Percentiles rank a stretch among this genome's conserved stretches.
Conservation (phyloP, 2,797 vertebrate species). For the Echeneis naucrates region DNA sequence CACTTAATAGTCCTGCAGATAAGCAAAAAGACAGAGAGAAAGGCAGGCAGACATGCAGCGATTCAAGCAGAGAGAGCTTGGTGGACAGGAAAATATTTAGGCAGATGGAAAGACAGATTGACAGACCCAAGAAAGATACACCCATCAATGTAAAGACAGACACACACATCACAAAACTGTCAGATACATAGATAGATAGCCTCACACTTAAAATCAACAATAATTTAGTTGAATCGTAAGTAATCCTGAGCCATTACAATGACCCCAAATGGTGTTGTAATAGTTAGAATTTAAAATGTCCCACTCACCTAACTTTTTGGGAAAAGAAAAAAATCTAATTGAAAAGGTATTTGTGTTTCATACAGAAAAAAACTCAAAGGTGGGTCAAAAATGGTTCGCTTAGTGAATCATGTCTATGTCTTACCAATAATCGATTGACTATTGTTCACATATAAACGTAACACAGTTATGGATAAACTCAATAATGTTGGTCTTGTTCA, state of each 20-base stretch:
- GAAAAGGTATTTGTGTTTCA: too few relatives aligned
- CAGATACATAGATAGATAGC: not conserved
- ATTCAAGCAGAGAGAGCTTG: slow-evolving; percentile 25
- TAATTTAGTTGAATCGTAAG: not conserved
- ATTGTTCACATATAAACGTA: not conserved
- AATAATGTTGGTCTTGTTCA: not conserved
- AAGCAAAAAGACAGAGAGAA: slow-evolving; percentile 69
- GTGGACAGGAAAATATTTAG: slow-evolving; percentile 21
- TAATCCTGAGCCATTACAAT: not conserved
- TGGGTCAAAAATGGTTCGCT: too few relatives aligned
- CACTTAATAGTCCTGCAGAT: slow-evolving; percentile 70
- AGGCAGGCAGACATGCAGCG: slow-evolving; percentile 26
- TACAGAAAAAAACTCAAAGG: too few relatives aligned
- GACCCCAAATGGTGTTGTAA: slow-evolving; percentile 26
- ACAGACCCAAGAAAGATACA: slow-evolving; percentile 4
- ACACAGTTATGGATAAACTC: not conserved
- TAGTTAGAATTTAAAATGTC: not conserved
- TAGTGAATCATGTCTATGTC: too few relatives aligned
- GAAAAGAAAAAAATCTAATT: too few relatives aligned
- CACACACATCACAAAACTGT: not conserved
- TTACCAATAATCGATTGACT: too few relatives aligned
- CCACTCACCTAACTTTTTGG: not conserved
- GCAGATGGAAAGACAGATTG: not conserved
- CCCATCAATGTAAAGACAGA: slow-evolving; percentile 19
- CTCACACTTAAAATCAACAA: slow-evolving; percentile 8